Conservation (phyloP, 2,797 vertebrate species). For the Pterois miles region DNA sequence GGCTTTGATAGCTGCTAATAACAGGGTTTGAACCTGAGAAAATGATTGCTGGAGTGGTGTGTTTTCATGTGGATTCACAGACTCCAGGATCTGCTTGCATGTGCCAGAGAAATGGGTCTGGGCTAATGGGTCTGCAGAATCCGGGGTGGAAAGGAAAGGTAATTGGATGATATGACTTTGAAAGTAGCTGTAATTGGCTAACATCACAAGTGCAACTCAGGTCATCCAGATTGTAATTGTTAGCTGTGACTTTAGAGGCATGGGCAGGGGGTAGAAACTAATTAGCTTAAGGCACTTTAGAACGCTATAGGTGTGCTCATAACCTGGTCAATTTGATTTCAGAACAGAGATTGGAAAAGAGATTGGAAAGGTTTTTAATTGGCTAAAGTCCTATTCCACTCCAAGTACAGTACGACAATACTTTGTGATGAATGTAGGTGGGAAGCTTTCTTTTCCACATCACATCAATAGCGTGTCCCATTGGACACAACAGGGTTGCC, state of each 20-base stretch:
- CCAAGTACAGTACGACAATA: neutral
- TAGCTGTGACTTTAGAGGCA: conserved; percentile 44
- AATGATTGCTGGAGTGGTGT: neutral
- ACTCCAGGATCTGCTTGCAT: neutral
- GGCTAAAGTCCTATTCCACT: conserved; percentile 25
- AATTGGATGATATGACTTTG: conserved; percentile 60
- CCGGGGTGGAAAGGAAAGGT: conserved; percentile 22
- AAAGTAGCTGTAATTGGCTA: conserved; percentile 60
- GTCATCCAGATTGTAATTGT: conserved; percentile 41
- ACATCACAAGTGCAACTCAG: conserved; percentile 40
- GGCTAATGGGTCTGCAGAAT: conserved; percentile 39
- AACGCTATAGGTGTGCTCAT: conserved; percentile 43
- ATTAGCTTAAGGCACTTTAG: conserved; percentile 55
- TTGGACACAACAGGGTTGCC: neutral
- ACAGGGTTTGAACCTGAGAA: conserved; percentile 5
- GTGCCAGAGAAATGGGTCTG: conserved; percentile 10
- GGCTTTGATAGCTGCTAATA: conserved; percentile 40
- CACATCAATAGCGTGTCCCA: conserved; percentile 1
- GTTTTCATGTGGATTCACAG: conserved; percentile 18
- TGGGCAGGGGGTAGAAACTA: conserved; percentile 35
- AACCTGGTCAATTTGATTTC: conserved; percentile 48
- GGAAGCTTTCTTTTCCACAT: neutral
- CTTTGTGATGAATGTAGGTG: conserved; percentile 11
- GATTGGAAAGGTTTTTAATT: conserved; percentile 61
- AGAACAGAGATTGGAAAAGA: conserved; percentile 43